Base-by-base conservation (phyloP, 2,888 invertebrate genomes). In the Sesia bembeciformis region DNA sequence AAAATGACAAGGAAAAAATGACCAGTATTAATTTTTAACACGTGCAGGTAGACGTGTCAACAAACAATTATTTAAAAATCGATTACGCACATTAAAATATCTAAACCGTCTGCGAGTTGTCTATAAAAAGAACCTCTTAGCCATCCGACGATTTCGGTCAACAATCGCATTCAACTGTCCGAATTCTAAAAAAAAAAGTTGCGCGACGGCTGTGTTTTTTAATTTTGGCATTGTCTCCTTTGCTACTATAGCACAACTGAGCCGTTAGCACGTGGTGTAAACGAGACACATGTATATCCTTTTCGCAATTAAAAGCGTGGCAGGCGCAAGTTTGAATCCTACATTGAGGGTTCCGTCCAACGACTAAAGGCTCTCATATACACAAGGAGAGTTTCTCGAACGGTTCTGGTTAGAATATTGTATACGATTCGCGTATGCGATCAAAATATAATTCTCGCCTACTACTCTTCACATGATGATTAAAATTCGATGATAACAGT, bases 91-190 rank as follows among this genome's bases (percentile, higher is more conserved):
- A 57, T 57, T 53, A 53, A 57, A 59, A 58, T 51, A 60, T 59
- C 58, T 53, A 60, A 60, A 55, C 55, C 52, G 57, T 61, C 61
- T 64, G 60, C 54, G 51, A 53, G 53, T 38, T 54, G 63, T 61
- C 62, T 65, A 65, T 60, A 64, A 60, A 63, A 60, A 64, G 57
- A 58, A 54, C 46, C 59, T 62, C 58, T 60, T 59, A 52, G 23
- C 23, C n/a, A 46, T 46, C 3, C 4, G 23, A 7, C 23, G 8
- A 46, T n/a, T 46, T 46, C 8, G 46, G 46, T 46, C 46, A 46
- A 46, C 46, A 46, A 4, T 46, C 46, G 46, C 46, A 46, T 46
- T 46, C 46, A 46, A 23, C 8, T 46, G 46, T 46, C 23, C 7
- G 46, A 46, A 46, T 8, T 43, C 8, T 43, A 43, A 43, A 43